These are phyloP conservation scores for Dermatemys mawii DNA, from an alignment of 2,113 vertebrate species.

Conservation along the genomic window DNA sequence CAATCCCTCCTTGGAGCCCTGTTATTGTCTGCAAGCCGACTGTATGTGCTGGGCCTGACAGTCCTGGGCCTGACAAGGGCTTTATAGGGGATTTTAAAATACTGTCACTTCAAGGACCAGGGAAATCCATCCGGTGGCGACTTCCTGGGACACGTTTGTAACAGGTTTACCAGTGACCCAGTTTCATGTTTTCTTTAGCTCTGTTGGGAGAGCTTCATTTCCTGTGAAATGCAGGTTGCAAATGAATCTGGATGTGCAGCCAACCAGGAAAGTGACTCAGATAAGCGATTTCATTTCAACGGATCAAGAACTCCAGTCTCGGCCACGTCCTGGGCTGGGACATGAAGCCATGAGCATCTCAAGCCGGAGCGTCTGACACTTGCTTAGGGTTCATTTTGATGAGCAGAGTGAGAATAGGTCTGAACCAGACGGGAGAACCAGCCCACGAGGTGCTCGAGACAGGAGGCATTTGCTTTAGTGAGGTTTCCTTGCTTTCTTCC, in stretches of 20 bases:
- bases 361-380: not conserved
- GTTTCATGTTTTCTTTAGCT: not conserved
- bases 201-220: conserved; percentile 49
- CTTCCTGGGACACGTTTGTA: conserved; percentile 29
- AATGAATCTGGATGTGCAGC: conserved; percentile 40
- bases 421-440: not conserved
- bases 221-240: conserved; percentile 50
- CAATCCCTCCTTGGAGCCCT: not conserved
- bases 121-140: conserved; percentile 3
- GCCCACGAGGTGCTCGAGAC: rapidly evolving
- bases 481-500: not conserved
- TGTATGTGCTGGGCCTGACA: rapidly evolving
- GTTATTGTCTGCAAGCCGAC: not conserved
- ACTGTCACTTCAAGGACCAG: not conserved
- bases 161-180: conserved; percentile 58
- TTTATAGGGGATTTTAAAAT: not conserved
- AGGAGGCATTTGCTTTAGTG: not conserved
- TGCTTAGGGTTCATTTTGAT: not conserved
- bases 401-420: rapidly evolving
- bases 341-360: not conserved
- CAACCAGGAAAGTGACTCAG: not conserved
- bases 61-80: rapidly evolving
- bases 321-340: rapidly evolving
- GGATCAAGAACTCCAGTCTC: rapidly evolving
- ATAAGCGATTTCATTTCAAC: not conserved